These are phyloP conservation scores for Caenorhabditis sp. DNA, from an alignment of 2,888 invertebrate genomes.

Conservation along the genomic window DNA sequence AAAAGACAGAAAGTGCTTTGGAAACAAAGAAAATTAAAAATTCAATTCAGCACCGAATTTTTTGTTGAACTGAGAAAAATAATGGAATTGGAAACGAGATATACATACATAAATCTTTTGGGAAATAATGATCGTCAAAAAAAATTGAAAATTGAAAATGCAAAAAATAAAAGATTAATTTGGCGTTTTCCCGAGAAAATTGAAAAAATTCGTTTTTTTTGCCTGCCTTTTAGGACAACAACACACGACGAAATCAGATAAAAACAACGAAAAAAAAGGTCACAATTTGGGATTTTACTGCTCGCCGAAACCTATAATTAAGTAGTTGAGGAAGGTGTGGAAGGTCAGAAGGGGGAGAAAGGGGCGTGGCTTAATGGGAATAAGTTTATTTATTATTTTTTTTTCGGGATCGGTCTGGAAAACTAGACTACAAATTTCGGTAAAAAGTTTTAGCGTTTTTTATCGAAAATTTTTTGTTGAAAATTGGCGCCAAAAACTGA, in stretches of 20 bases:
- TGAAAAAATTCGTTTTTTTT: not conserved
- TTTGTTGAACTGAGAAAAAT: not conserved
- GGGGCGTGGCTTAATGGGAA: not conserved
- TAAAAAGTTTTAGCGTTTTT: no score
- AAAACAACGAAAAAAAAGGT: not conserved
- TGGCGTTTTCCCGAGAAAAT: not conserved
- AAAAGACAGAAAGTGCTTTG: not conserved
- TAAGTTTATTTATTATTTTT: no score
- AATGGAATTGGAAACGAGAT: not conserved
- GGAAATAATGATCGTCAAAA: not conserved
- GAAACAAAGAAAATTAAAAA: not conserved
- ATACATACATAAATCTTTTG: not conserved
- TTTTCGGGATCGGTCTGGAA: no score
- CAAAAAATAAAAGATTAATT: conserved; percentile 1
- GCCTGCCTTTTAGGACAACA: not conserved
- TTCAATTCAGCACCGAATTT: not conserved
- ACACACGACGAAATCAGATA: not conserved
- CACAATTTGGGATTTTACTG: not conserved
- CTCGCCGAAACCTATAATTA: not conserved
- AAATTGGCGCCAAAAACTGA: not conserved
- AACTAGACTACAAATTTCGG: no score
- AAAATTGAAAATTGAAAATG: not conserved
- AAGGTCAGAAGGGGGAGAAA: not conserved
- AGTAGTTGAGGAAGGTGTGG: not conserved
- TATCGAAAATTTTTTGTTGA: no score